phyloP scores from a whole-genome alignment of 2,888 invertebrate genomes.

The Chloroclystis v-ata region DNA sequence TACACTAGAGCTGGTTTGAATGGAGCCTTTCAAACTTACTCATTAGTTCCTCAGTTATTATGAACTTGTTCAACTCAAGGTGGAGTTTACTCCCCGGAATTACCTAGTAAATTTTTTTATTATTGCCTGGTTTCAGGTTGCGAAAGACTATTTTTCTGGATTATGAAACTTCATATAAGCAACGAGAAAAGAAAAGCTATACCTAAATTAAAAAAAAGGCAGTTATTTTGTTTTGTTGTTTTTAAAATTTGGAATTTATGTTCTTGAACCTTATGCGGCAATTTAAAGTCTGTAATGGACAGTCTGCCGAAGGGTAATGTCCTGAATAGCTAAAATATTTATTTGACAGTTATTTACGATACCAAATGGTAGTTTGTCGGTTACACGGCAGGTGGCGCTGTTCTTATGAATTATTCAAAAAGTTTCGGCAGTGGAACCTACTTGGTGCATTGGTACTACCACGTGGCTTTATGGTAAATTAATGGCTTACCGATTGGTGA shows the following conservation, averaged over 20 bases:
- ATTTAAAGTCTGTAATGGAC: no score
- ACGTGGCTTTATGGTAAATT: constrained; percentile 33
- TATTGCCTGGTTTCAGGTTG: no score
- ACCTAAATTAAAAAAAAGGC: no score
- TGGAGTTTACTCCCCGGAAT: neutral
- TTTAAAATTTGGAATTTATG: no score
- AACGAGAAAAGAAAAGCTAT: no score
- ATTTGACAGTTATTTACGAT: constrained; percentile 36
- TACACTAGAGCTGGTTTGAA: constrained; percentile 7
- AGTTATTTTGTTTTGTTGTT: no score
- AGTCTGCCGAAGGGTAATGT: constrained; percentile 15
- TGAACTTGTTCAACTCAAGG: neutral
- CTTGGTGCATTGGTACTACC: constrained; percentile 26
- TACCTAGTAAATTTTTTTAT: neutral
- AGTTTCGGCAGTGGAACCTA: constrained; percentile 33
- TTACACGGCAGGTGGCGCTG: constrained; percentile 55
- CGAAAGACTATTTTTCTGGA: no score
- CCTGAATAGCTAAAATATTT: constrained; percentile 35
- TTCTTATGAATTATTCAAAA: constrained; percentile 52
- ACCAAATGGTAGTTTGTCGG: constrained; percentile 53
- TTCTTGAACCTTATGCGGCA: no score
- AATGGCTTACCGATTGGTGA: constrained; percentile 40
- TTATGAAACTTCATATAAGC: no score
- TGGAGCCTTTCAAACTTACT: constrained; percentile 1
- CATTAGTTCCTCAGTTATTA: constrained; percentile 1